Conservation (phyloP, 2,113 vertebrate genomes). For the Colinus virginianus region DNA sequence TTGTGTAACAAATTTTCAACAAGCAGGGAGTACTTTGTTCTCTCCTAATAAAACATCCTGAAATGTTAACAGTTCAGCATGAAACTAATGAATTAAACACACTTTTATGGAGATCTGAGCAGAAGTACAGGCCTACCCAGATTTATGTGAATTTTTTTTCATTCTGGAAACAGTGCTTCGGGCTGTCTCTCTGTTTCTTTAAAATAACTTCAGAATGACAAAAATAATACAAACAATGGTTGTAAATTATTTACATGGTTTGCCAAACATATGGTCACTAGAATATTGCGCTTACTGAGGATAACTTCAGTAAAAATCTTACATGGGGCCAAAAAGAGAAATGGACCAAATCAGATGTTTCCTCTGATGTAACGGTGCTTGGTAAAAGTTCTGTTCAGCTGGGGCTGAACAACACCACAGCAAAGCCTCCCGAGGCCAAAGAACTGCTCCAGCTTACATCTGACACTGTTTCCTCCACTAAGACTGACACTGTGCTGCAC, state of each 20-base stretch:
- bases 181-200: conserved; percentile 29
- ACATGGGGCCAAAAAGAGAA: not conserved
- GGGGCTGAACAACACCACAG: no score
- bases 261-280: not conserved
- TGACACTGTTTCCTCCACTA: not conserved
- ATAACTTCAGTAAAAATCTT: not conserved
- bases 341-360: not conserved
- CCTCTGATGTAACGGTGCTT: not conserved
- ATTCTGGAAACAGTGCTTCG: conserved; percentile 38
- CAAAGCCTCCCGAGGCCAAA: no score
- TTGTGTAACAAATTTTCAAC: conserved; percentile 48
- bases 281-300: not conserved
- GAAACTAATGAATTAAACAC: conserved; percentile 34
- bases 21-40: conserved; percentile 45
- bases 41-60: conserved; percentile 55
- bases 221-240: conserved; percentile 31
- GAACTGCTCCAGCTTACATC: not conserved
- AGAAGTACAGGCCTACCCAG: not conserved
- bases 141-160: conserved; percentile 39
- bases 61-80: conserved; percentile 59
- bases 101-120: conserved; percentile 27
- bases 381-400: not conserved
- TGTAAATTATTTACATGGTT: conserved; percentile 30
- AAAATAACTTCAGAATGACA: conserved; percentile 33
- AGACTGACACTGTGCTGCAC: not conserved